These are phyloP conservation scores for Poecilus cupreus DNA, from an alignment of 2,888 invertebrate genomes.

Conservation along the genomic window DNA sequence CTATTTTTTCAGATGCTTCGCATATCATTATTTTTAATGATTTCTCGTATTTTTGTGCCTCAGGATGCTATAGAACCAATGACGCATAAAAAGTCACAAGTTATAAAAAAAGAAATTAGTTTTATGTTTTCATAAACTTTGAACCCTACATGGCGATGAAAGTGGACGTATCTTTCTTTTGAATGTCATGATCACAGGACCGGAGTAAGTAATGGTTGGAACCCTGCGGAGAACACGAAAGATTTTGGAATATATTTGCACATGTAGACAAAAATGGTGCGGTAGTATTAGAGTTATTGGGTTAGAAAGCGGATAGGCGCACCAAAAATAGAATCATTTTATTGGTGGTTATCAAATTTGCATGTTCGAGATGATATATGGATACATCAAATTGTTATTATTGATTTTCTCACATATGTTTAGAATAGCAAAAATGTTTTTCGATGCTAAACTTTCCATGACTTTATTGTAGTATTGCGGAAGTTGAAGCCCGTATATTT, in stretches of 20 bases:
- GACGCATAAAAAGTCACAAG: conserved; percentile 2
- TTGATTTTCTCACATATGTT: not conserved
- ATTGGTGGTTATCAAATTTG: not conserved
- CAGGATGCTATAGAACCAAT: not conserved
- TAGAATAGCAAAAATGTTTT: not conserved
- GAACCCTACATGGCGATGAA: conserved; percentile 29
- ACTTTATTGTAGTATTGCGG: too few relatives aligned
- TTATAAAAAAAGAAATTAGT: conserved; percentile 34
- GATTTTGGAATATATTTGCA: not conserved
- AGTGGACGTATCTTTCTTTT: conserved; percentile 30
- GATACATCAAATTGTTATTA: not conserved
- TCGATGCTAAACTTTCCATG: too few relatives aligned
- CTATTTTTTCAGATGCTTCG: not conserved
- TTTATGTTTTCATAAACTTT: conserved; percentile 31
- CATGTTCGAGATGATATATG: not conserved
- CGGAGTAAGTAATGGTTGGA: not conserved
- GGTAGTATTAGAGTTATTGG: not conserved
- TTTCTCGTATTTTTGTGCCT: conserved; percentile 16
- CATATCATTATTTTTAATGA: conserved; percentile 43
- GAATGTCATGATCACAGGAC: not conserved
- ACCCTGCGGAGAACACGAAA: not conserved
- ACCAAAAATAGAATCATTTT: conserved; percentile 3
- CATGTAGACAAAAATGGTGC: conserved; percentile 21
- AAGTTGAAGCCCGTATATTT: too few relatives aligned
- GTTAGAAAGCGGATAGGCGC: not conserved